Conservation (phyloP, 2,113 vertebrate genomes). For the Mystacornis crossleyi region DNA sequence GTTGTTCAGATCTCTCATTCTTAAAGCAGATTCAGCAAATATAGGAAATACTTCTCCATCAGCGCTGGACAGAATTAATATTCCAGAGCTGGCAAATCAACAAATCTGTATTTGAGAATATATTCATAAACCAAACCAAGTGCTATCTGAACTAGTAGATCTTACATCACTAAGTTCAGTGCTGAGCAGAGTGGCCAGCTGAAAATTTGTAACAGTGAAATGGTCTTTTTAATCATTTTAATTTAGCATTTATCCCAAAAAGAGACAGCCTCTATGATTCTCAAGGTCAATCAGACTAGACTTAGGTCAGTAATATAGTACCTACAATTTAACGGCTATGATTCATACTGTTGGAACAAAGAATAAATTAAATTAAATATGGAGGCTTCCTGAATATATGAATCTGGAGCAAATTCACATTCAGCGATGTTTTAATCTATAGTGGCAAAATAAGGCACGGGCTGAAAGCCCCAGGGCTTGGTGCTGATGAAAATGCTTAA, state of each 20-base stretch:
- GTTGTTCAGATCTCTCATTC: background rate
- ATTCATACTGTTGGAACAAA: background rate
- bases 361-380: background rate
- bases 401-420: background rate
- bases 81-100: background rate
- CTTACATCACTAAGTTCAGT: background rate
- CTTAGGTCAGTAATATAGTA: background rate
- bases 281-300: background rate
- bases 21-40: background rate
- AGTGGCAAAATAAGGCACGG: background rate
- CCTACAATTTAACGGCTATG: background rate
- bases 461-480: background rate
- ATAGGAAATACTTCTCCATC: background rate
- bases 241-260: background rate
- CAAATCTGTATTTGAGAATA: background rate
- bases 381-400: background rate
- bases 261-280: background rate
- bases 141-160: background rate
- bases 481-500: background rate
- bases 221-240: background rate
- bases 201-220: background rate
- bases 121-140: background rate
- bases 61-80: background rate
- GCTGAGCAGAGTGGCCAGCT: background rate
- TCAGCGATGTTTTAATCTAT: background rate